Base-by-base conservation (phyloP, 2,888 invertebrate genomes). In the Dicyrtomina minuta region DNA sequence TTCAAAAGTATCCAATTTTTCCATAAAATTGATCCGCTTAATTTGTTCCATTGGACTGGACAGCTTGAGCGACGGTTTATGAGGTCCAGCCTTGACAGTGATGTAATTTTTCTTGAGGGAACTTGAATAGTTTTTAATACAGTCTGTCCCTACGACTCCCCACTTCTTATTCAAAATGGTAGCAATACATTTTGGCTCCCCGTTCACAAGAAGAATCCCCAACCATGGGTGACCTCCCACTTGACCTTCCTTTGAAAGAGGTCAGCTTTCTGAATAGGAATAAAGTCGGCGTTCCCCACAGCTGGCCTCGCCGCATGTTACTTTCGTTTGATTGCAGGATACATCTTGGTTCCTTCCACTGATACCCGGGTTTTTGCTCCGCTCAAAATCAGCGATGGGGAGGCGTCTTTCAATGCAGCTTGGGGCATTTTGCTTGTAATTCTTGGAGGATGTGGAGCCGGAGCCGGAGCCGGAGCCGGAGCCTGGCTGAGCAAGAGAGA, bases 141-240 rank as follows among this genome's bases (percentile, higher is more conserved):
- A 71, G 1, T 33, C 15, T 8, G 68, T 10, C 10, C 58, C 15
- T 15, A 41, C 17, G 13, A 73, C 22, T 1, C 39, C 60, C 73
- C 73, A 73, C 24, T 69, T 39, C 27, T 68, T 71, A 39, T 56
- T 20, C n/a, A 73, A 49, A 8, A 73, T 2, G 8, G 59, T 61
- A 1, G 44, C 70, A 1, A 55, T n/a, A 53, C 71, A 73, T 6
- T 33, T 49, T 20, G 60, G 59, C 2, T 33, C 51, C 12, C 73
- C 73, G 39, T 73, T 66, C 13, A 55, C 59, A 6, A 67, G 15
- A 6, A 71, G 53, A 17, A 71, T 22, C 6, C 39, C 66, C 15
- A 65, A n/a, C 73, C 73, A 73, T 17, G 73, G 73, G 17, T 66
- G 62, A 33, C 62, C 56, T 20, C 70, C 70, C 15, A 58, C 20